Percentiles rank a stretch among this genome's conserved stretches.
phyloP scores from a whole-genome alignment of 2,797 vertebrate genomes.

The Anguilla anguilla region DNA sequence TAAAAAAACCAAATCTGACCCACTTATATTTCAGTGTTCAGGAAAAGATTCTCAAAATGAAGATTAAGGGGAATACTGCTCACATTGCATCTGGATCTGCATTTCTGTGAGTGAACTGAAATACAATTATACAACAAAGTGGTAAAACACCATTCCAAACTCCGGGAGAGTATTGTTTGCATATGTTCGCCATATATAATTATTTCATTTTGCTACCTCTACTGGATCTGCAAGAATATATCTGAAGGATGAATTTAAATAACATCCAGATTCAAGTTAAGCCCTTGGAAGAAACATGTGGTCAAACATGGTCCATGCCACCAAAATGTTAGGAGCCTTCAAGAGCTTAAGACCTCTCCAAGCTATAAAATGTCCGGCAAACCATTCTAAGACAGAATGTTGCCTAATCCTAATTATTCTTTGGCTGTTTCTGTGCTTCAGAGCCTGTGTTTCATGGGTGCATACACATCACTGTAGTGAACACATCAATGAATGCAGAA shows the following conservation, averaged over 20 bases:
- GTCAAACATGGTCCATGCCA: background rate
- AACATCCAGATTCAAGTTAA: background rate
- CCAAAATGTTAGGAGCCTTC: background rate
- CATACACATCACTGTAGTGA: background rate
- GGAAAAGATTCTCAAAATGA: background rate
- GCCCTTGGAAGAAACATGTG: background rate
- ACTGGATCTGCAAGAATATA: background rate
- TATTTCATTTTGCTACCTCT: background rate
- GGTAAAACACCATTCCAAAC: background rate
- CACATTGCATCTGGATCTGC: background rate
- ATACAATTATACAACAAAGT: background rate
- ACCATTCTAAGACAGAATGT: background rate
- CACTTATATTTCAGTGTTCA: too few species aligned
- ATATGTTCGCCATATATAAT: background rate
- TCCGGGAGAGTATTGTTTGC: background rate
- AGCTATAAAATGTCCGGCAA: background rate
- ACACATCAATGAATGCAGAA: background rate
- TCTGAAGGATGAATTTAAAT: background rate
- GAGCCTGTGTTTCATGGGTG: background rate
- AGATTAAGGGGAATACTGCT: background rate
- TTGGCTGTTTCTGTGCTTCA: background rate
- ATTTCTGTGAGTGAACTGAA: background rate
- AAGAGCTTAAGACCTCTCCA: background rate
- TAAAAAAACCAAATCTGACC: too few species aligned
- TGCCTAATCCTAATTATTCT: background rate